phyloP scores from a whole-genome alignment of 2,113 vertebrate species.

The Leucoraja erinaceus region DNA sequence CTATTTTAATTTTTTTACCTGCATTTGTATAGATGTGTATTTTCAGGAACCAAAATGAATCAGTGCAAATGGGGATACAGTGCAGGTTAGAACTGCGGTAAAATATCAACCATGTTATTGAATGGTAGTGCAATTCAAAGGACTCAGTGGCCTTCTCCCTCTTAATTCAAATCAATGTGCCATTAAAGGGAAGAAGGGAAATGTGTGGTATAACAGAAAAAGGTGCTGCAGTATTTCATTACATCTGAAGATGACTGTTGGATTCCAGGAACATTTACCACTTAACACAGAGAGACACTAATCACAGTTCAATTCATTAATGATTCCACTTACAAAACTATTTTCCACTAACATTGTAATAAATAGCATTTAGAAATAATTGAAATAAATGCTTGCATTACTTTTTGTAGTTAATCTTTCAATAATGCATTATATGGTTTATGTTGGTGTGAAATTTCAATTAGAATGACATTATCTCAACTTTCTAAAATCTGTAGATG shows the following conservation, averaged over 20 bases:
- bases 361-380: not conserved
- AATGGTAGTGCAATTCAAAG: no score
- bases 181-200: not conserved
- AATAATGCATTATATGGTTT: not conserved
- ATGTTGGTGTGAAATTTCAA: not conserved
- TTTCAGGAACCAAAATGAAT: no score
- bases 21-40: no score
- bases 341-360: no score
- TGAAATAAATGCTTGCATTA: not conserved
- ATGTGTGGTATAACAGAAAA: not conserved
- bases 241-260: not conserved
- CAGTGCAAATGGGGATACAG: no score
- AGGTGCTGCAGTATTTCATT: not conserved
- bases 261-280: not conserved
- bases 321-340: not conserved
- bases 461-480: not conserved
- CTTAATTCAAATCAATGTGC: no score
- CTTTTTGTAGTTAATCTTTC: not conserved
- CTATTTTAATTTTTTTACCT: no score
- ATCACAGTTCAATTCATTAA: not conserved
- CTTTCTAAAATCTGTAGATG: not conserved
- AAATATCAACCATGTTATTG: no score
- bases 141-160: no score
- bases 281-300: not conserved
- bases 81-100: no score